Conservation (phyloP, 2,797 vertebrate genomes). For the Fundulus diaphanus region DNA sequence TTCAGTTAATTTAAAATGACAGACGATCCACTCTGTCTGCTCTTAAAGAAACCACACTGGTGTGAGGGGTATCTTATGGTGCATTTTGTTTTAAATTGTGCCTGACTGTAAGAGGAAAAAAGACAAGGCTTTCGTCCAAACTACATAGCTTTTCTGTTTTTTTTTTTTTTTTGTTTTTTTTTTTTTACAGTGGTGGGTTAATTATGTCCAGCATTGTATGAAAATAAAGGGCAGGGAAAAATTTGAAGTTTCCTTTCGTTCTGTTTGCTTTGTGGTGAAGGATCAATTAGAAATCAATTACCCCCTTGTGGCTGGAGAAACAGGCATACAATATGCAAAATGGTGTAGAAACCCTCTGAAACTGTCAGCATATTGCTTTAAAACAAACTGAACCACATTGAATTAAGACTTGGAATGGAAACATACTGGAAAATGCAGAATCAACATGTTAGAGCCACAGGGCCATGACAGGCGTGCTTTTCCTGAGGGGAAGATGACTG, state of each 20-base stretch:
- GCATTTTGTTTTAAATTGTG: not conserved
- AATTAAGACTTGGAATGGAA: slow-evolving; percentile 4
- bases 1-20: slow-evolving; percentile 30
- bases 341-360: not conserved
- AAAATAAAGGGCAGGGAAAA: not conserved
- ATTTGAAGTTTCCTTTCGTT: not conserved
- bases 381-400: slow-evolving; percentile 20
- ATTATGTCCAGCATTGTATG: not conserved
- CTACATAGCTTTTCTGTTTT: not conserved
- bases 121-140: not conserved
- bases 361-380: not conserved
- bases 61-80: not conserved
- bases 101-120: not conserved
- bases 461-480: slow-evolving; percentile 16
- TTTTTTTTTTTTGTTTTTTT: not conserved
- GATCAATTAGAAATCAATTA: not conserved
- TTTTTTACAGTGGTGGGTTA: not conserved
- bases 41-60: slow-evolving; percentile 1
- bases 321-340: not conserved
- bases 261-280: not conserved
- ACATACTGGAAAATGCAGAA: not conserved
- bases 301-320: too few species aligned
- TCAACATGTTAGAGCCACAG: slow-evolving; percentile 16
- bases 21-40: slow-evolving; percentile 15
- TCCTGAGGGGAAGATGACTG: slow-evolving; percentile 22